phyloP scores from a whole-genome alignment of 64 coral and sea anemone genomes.

The Anthopleura sola region DNA sequence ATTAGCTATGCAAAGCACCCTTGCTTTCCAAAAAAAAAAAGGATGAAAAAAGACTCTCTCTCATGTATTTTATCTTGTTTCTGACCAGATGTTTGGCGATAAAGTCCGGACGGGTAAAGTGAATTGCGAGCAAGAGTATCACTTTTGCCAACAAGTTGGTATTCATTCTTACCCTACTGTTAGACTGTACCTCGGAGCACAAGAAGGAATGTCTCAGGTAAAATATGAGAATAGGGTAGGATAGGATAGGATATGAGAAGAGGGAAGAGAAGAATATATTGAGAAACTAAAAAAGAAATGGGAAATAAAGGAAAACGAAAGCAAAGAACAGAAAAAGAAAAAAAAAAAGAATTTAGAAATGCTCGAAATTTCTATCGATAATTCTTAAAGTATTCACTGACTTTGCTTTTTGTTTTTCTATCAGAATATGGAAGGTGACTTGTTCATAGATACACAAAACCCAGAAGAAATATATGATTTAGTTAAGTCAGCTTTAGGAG shows the following conservation, averaged over 20 bases:
- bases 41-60: too few species aligned
- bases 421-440: slow-evolving; percentile 39
- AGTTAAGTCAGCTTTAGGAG: slow-evolving; percentile 23
- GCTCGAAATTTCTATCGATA: too few species aligned
- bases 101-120: slow-evolving; percentile 71
- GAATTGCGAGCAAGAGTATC: slow-evolving; percentile 88
- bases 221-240: not conserved
- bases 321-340: too few species aligned
- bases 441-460: slow-evolving; percentile 40
- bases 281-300: too few species aligned
- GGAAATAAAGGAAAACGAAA: too few species aligned
- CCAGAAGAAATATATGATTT: slow-evolving; percentile 35
- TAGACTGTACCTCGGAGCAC: slow-evolving; percentile 81
- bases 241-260: too few species aligned
- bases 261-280: not conserved
- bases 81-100: slow-evolving; percentile 68
- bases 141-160: slow-evolving; percentile 68
- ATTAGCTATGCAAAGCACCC: too few species aligned
- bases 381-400: not conserved
- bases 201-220: slow-evolving; percentile 78
- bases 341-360: too few species aligned
- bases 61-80: not conserved
- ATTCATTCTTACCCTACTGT: slow-evolving; percentile 83
- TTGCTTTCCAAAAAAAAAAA: too few species aligned
- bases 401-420: not conserved